Conservation (phyloP, 2,888 invertebrate genomes). For the Eristalis pertinax region DNA sequence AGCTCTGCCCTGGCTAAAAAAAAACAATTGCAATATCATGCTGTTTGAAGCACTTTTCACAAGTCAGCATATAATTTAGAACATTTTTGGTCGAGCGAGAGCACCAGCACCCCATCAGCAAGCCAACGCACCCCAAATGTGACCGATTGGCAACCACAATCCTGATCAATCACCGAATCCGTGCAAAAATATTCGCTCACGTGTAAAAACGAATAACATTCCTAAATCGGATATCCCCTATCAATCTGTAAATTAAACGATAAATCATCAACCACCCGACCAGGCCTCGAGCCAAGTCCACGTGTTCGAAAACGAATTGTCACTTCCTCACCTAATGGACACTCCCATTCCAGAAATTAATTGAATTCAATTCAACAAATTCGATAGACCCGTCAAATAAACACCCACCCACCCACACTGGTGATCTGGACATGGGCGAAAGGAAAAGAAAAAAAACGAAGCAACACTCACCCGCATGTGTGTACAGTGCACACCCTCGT, state of each 20-base stretch:
- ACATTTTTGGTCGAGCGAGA: no score
- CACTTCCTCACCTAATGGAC: neutral
- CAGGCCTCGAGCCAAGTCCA: neutral
- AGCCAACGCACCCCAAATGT: no score
- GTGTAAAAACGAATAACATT: neutral
- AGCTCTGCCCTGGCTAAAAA: no score
- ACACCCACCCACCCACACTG: neutral
- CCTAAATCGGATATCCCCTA: neutral
- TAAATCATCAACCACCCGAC: neutral
- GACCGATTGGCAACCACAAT: no score
- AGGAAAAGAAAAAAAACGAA: neutral
- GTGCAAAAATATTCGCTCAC: no score
- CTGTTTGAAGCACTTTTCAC: no score
- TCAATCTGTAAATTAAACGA: neutral
- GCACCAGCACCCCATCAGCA: no score
- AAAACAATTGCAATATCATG: no score
- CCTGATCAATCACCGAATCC: no score
- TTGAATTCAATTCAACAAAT: slow-evolving; percentile 7
- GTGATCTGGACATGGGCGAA: neutral
- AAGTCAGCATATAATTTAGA: no score
- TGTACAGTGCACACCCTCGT: neutral
- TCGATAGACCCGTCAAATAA: slow-evolving; percentile 9
- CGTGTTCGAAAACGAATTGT: neutral
- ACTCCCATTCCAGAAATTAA: slow-evolving; percentile 7
- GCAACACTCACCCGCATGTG: neutral